Evolutionary conservation across 2,113 vertebrate species (phyloP).

Genomic region (Albula glossodonta): DNA sequence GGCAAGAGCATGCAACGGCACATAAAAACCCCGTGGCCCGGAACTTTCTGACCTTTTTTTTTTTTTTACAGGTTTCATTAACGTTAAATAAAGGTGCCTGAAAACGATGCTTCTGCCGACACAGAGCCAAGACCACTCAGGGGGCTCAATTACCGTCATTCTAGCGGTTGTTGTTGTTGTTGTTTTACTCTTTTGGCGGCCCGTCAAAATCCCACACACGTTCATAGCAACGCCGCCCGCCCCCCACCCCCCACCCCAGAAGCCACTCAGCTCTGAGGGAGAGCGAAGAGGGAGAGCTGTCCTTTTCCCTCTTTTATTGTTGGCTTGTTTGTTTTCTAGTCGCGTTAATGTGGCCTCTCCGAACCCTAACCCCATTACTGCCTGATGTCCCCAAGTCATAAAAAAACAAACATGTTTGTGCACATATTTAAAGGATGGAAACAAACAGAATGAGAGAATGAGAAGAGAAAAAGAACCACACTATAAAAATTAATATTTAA

Average conservation of each 20-base stretch:
- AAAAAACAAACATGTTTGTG: conserved; percentile 40
- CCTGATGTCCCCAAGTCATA: conserved; percentile 15
- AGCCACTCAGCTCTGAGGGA: background rate
- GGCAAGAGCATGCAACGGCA: background rate
- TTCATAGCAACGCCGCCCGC: background rate
- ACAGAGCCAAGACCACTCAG: conserved; percentile 15
- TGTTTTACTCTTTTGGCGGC: conserved; percentile 18
- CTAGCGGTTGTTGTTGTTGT: conserved; percentile 1
- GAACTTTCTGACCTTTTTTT: background rate
- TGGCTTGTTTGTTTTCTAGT: conserved; percentile 30
- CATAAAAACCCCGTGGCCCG: background rate
- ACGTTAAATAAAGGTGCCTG: conserved; percentile 34
- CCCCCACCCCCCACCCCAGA: conserved; percentile 14
- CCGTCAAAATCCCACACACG: conserved; percentile 25
- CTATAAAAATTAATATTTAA: conserved; percentile 54
- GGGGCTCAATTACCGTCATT: conserved; percentile 8
- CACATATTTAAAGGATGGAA: conserved; percentile 44
- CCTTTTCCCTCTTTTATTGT: conserved; percentile 41
- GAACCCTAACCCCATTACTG: conserved; percentile 34
- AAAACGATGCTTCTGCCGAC: conserved; percentile 17
- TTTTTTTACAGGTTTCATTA: conserved; percentile 35
- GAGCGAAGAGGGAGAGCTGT: conserved; percentile 26
- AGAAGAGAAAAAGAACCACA: conserved; percentile 31
- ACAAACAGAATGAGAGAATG: conserved; percentile 14
- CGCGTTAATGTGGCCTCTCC: background rate